Conservation (phyloP, 2,888 invertebrate species). For the Lydus trimaculatus region DNA sequence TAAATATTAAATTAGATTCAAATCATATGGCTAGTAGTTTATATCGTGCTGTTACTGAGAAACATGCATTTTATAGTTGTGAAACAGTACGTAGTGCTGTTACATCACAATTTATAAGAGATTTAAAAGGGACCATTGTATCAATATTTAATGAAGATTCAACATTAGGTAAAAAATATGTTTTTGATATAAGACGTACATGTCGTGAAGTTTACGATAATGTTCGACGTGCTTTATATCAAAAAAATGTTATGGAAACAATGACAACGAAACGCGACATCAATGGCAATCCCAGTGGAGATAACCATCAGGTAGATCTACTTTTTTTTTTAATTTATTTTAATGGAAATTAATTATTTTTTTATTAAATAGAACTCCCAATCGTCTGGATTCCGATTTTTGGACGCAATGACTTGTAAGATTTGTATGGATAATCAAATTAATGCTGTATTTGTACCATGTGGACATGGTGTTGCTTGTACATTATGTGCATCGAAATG, state of each 20-base stretch:
- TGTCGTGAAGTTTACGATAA: slow-evolving; percentile 91
- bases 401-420: slow-evolving; percentile 80
- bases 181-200: slow-evolving; percentile 88
- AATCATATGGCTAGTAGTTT: slow-evolving; percentile 82
- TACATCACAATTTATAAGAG: slow-evolving; percentile 87
- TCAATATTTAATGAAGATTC: slow-evolving; percentile 91
- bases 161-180: slow-evolving; percentile 85
- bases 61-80: slow-evolving; percentile 92
- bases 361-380: slow-evolving; percentile 61
- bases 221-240: slow-evolving; percentile 76
- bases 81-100: slow-evolving; percentile 89
- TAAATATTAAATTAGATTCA: slow-evolving; percentile 83
- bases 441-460: slow-evolving; percentile 85
- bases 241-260: slow-evolving; percentile 47
- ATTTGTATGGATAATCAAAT: slow-evolving; percentile 88
- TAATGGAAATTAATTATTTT: background rate
- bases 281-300: slow-evolving; percentile 55
- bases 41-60: slow-evolving; percentile 88
- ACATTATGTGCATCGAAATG: slow-evolving; percentile 77
- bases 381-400: slow-evolving; percentile 59
- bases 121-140: slow-evolving; percentile 88
- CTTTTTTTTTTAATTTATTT: background rate
- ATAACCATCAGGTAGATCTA: slow-evolving; percentile 34
- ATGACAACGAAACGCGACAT: slow-evolving; percentile 8
- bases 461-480: slow-evolving; percentile 88